These are phyloP conservation scores for Stomatorhinus ivindoensis DNA, from an alignment of 2,113 vertebrate genomes.

Conservation along the genomic window DNA sequence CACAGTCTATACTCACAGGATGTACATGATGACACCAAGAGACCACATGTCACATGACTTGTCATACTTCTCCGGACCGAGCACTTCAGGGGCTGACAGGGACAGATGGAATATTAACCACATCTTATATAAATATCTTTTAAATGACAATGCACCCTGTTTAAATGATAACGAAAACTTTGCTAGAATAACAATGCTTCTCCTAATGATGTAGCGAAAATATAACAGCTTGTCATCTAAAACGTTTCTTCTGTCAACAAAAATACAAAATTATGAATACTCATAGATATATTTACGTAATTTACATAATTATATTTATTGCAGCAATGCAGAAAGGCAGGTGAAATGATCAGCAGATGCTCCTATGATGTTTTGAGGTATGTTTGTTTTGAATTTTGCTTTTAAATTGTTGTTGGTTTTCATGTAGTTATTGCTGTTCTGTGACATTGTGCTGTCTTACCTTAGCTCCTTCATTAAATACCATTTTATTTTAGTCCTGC, in stretches of 20 bases:
- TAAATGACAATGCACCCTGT: neutral
- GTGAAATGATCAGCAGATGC: neutral
- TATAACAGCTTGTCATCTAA: neutral
- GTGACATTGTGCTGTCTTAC: neutral
- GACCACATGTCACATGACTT: conserved; percentile 99
- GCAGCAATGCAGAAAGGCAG: neutral
- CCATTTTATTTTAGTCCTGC: neutral
- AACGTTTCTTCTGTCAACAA: neutral
- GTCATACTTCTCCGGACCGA: conserved; percentile 97
- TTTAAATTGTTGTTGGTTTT: neutral
- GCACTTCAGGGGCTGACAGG: conserved; percentile 83
- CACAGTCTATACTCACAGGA: conserved; percentile 77
- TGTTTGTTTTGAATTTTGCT: neutral
- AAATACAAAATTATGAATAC: neutral
- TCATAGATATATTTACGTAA: neutral
- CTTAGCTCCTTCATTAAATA: neutral
- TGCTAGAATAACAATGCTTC: neutral
- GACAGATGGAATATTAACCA: conserved; percentile 4
- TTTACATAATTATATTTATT: neutral
- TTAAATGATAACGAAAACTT: neutral
- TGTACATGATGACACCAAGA: conserved; percentile 96
- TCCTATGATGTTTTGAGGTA: neutral
- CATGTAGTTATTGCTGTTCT: neutral
- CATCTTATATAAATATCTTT: neutral
- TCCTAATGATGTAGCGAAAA: neutral